Conservation (phyloP, 2,797 vertebrate species). For the Gallinago solitaria region DNA sequence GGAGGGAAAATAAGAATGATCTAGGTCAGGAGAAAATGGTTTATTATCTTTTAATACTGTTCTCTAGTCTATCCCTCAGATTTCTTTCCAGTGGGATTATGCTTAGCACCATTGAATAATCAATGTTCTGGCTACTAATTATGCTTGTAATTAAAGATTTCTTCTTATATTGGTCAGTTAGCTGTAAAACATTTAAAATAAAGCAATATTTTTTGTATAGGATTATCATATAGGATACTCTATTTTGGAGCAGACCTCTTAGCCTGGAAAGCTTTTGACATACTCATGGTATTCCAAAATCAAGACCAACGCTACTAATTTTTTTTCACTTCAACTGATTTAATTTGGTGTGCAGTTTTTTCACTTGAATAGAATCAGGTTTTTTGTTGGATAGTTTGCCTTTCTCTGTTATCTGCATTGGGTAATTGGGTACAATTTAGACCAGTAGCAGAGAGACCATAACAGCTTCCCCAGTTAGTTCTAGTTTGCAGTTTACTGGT, state of each 20-base stretch:
- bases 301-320: neutral
- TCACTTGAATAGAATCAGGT: neutral
- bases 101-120: neutral
- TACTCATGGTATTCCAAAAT: neutral
- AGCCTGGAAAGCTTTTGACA: neutral
- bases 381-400: neutral
- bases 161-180: neutral
- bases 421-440: neutral
- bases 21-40: neutral
- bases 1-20: neutral
- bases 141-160: neutral
- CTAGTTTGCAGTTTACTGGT: neutral
- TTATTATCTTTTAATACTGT: neutral
- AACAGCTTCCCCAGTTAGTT: neutral
- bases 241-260: neutral
- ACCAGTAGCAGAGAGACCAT: neutral
- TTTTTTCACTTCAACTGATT: neutral
- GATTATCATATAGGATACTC: neutral
- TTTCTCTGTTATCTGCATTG: neutral
- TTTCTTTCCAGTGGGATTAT: neutral
- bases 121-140: neutral
- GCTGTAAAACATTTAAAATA: neutral
- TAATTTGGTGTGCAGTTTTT: neutral
- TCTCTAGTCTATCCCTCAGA: neutral
- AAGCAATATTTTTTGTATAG: neutral